Base-by-base conservation (phyloP, 2,797 vertebrate species). In the Lithobates pipiens region DNA sequence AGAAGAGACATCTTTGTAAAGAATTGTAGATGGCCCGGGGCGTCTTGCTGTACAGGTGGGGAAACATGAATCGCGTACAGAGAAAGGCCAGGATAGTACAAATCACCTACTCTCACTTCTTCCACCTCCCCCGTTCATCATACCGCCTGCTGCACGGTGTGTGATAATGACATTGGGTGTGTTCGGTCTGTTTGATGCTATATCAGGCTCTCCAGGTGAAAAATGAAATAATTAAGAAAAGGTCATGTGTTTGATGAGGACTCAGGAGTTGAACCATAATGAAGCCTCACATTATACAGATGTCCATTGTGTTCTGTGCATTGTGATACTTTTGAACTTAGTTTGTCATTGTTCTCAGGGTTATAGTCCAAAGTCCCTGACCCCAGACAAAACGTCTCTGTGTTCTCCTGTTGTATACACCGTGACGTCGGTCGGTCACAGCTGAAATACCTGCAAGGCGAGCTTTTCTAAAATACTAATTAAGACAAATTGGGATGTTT, bases 401-500 rank as follows among this genome's bases (percentile, higher is more conserved):
- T 75, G 80, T 46, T 44, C 54, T 23, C 27, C 54, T 29, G 27
- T 68, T 44, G 18, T 74, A 11, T 65, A 25, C 61, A 65, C 7
- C 23, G 2, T 65, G 54, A 61, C 70, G 5, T 82, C 16, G 18
- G 13, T 54, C 50, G 13, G 50, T 54, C 50, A 54, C 27, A 34
- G 71, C 69, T 79, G 76, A 54, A 32, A 25, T 27, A 16, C 44
- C 25, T 27, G 61, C 61, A 4, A 2, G 16, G 18, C 18, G 1
- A 18, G 11, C 5, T 21, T 27, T 67, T 82, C 36, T 23, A 8
- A 25, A 65, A 36, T 61, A 68, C 36, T 70, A 80, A 80, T 80
- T 50, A 23, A 83, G 61, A 63, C 50, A 65, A 83, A 76, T 83
- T 25, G 27, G 27, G 61, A 27, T 29, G 39, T 83, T 83, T 76